phyloP scores from a whole-genome alignment of 2,113 vertebrate genomes.

The Centropristis striata region DNA sequence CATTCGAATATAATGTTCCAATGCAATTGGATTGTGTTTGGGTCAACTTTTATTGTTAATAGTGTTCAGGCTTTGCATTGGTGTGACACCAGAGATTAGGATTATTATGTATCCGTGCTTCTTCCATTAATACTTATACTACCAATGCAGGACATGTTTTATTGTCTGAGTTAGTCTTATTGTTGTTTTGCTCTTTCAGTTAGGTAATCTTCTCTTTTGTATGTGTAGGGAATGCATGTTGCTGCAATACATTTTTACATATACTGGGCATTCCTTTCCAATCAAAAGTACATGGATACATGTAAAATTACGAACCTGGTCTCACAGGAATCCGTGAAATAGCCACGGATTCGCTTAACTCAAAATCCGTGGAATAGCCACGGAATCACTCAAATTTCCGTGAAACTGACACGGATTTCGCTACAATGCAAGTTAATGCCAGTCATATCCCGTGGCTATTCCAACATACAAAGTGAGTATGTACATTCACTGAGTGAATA shows the following conservation, averaged over 20 bases:
- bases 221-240: background rate
- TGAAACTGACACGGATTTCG: too few species aligned
- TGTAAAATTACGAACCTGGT: too few species aligned
- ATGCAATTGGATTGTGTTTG: background rate
- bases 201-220: background rate
- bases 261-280: background rate
- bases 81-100: constrained; percentile 1
- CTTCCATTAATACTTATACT: background rate
- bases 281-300: background rate
- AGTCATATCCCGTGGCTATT: too few species aligned
- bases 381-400: too few species aligned
- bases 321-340: too few species aligned
- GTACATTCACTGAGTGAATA: too few species aligned
- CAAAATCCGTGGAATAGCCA: too few species aligned
- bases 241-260: background rate
- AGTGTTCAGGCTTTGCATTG: background rate
- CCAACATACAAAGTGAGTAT: too few species aligned
- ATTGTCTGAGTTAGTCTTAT: background rate
- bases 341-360: too few species aligned
- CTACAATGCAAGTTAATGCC: too few species aligned
- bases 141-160: background rate
- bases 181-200: background rate
- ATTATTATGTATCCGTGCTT: background rate
- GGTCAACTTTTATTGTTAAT: background rate
- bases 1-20: background rate